Base-by-base conservation (phyloP, 2,797 vertebrate species). In the Ptychobarbus kaznakovi region DNA sequence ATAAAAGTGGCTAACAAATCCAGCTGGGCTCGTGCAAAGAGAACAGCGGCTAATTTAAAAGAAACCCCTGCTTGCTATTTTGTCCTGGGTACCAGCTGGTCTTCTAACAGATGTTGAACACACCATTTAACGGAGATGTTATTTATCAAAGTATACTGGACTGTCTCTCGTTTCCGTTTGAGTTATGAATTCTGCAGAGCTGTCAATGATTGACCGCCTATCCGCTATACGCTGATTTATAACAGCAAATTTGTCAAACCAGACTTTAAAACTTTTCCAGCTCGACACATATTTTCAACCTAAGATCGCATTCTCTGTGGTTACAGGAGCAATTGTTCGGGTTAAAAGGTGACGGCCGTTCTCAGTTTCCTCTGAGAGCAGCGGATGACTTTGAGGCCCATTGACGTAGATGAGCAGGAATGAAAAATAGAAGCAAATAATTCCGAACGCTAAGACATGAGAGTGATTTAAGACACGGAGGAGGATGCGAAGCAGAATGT, bases 401-500 rank as follows among this genome's bases (percentile, higher is more conserved):
- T 63, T 58, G 68, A 85, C 42, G 76, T 80, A 77, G 85, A 86
- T 42, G 65, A 46, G 51, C 28, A 89, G 86, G 82, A 84, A 80
- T 56, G 63, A 69, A 82, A 77, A 79, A 82, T 73, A 80, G 35
- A 87, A 81, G 49, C 72, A 86, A 88, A 87, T 79, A 72, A 87
- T 63, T 72, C 51, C n/a, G 46, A 82, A 68, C 91, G 91, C 93
- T 91, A 92, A 91, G 93, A 93, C 91, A 88, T 88, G 87, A 90
- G 91, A 92, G 87, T 92, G 92, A 94, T 92, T 94, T 92, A 94
- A 88, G 66, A 89, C 90, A 90, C 84, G 91, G 88, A 92, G 88
- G 88, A 82, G 74, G 90, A 88, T 89, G 92, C 91, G 91, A 93
- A 92, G 92, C 92, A 90, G 72, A 94, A 88, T 92, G 94, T 95